Percentiles rank a stretch among this genome's conserved stretches.
Conservation (phyloP, 2,797 vertebrate genomes). For the Fistularia commersonii region DNA sequence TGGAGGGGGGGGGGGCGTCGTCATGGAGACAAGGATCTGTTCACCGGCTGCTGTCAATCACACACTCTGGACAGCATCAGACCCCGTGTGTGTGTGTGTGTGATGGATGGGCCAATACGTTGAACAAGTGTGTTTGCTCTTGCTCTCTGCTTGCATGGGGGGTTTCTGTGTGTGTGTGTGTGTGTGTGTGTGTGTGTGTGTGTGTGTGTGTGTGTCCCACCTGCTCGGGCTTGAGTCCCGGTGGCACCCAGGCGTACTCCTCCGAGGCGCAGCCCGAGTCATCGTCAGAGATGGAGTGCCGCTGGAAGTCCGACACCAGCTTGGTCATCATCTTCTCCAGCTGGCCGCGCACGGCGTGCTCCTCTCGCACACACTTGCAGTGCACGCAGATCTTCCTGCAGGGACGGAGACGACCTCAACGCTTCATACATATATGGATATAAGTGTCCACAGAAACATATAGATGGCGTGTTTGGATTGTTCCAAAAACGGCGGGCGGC, state of each 20-base stretch:
- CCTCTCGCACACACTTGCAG: slow-evolving; percentile 89
- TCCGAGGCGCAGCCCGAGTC: slow-evolving; percentile 89
- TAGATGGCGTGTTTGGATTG: background rate
- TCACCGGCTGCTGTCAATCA: too few species aligned
- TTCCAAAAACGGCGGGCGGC: slow-evolving; percentile 15
- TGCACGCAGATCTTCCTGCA: slow-evolving; percentile 91
- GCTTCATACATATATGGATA: background rate
- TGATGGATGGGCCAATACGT: too few species aligned
- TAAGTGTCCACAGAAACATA: background rate
- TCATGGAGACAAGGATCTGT: slow-evolving; percentile 5
- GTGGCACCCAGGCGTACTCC: slow-evolving; percentile 90
- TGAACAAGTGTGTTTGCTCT: too few species aligned
- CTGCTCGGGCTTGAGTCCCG: slow-evolving; percentile 90
- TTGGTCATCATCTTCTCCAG: slow-evolving; percentile 89
- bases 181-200: too few species aligned
- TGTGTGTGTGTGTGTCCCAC: slow-evolving; percentile 54
- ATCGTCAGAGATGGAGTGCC: slow-evolving; percentile 87
- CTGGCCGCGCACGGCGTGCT: slow-evolving; percentile 84
- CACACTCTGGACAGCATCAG: too few species aligned
- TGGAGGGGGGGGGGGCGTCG: slow-evolving; percentile 51
- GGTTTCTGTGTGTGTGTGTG: too few species aligned
- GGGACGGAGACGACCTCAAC: slow-evolving; percentile 8
- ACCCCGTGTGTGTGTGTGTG: too few species aligned
- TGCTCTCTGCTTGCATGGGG: too few species aligned
- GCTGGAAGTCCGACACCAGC: slow-evolving; percentile 87